Evolutionary conservation across 2,888 invertebrate species (phyloP).

Genomic region (Euphydryas editha): DNA sequence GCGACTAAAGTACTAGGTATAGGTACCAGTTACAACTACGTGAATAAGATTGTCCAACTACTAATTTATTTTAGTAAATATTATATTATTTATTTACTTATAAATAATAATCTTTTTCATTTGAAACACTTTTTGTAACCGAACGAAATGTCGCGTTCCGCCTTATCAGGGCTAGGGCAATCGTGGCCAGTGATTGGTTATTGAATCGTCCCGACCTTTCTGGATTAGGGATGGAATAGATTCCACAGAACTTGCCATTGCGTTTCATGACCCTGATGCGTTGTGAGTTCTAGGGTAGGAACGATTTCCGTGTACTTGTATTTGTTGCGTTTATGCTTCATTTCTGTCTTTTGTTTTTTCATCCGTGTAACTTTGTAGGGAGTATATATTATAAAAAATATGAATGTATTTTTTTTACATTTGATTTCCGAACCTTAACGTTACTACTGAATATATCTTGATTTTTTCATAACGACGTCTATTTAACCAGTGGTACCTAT

Average conservation of each 20-base stretch:
- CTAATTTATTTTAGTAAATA: too few relatives aligned
- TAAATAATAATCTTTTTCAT: not conserved
- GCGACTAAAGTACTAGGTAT: too few relatives aligned
- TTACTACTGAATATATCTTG: too few relatives aligned
- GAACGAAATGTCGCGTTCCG: slow-evolving; percentile 8
- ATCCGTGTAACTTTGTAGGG: not conserved
- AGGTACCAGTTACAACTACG: too few relatives aligned
- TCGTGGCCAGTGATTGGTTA: slow-evolving; percentile 73
- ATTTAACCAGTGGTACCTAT: too few relatives aligned
- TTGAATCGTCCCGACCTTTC: slow-evolving; percentile 75
- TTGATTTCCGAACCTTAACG: too few relatives aligned
- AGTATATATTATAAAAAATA: too few relatives aligned
- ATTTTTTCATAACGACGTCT: too few relatives aligned
- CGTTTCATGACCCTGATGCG: slow-evolving; percentile 56
- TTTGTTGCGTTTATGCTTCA: slow-evolving; percentile 5
- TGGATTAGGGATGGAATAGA: slow-evolving; percentile 71
- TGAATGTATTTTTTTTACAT: too few relatives aligned
- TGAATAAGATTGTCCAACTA: too few relatives aligned
- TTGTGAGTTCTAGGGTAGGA: slow-evolving; percentile 8
- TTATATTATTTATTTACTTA: not conserved
- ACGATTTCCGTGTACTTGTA: not conserved
- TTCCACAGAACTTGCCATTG: slow-evolving; percentile 57
- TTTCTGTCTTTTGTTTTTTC: not conserved
- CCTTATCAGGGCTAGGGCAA: slow-evolving; percentile 65
- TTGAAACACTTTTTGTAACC: not conserved